phyloP scores from a whole-genome alignment of 1,140 invertebrate genomes.

The Archegozetes longisetosus region DNA sequence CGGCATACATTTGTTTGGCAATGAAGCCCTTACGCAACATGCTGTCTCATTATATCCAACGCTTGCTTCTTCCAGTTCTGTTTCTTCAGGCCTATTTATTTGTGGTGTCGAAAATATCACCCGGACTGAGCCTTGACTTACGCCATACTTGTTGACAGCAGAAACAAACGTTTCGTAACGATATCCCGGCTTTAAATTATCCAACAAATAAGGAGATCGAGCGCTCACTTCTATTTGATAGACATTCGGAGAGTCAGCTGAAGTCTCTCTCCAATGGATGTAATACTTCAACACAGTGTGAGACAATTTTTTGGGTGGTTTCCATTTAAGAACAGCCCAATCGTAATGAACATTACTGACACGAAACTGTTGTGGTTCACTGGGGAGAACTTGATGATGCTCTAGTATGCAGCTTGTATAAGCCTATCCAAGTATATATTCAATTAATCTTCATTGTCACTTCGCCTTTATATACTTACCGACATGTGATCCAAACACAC shows the following conservation, averaged over 20 bases:
- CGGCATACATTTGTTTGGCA: constrained; percentile 53
- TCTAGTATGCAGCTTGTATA: constrained; percentile 53
- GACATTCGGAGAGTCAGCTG: constrained; percentile 32
- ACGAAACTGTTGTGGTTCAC: constrained; percentile 44
- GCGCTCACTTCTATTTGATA: constrained; percentile 24
- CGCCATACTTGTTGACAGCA: constrained; percentile 59
- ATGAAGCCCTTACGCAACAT: constrained; percentile 50
- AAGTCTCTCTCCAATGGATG: constrained; percentile 41
- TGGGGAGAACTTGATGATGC: constrained; percentile 60
- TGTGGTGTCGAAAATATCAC: constrained; percentile 32
- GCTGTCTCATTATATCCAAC: constrained; percentile 50
- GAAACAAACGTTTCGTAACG: constrained; percentile 61
- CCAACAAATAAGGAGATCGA: constrained; percentile 49
- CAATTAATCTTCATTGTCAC: neutral
- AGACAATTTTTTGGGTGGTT: constrained; percentile 41
- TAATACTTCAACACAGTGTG: constrained; percentile 54
- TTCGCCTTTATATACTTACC: constrained; percentile 37
- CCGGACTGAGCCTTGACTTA: constrained; percentile 50
- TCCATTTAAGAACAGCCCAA: constrained; percentile 62
- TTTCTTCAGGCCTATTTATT: constrained; percentile 40
- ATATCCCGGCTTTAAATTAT: constrained; percentile 48
- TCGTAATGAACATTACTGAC: constrained; percentile 50
- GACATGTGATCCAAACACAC: constrained; percentile 62
- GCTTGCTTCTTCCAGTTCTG: constrained; percentile 19
- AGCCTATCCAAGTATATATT: neutral